These are phyloP conservation scores for Frieseomelitta varia DNA, from an alignment of 1,140 invertebrate species.

Conservation along the genomic window DNA sequence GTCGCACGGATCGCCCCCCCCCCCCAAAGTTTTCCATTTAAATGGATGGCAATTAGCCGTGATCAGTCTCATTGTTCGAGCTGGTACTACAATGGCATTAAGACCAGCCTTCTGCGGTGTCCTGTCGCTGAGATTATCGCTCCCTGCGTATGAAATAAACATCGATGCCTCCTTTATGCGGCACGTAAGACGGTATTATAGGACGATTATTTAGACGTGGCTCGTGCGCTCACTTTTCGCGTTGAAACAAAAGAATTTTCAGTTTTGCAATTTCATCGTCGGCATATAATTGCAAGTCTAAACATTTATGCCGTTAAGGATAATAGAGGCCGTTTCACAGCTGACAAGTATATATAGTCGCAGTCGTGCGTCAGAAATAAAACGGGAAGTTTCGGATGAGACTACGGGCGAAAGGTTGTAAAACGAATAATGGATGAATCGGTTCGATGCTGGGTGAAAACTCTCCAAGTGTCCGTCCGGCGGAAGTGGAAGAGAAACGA, in stretches of 20 bases:
- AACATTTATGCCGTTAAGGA: neutral
- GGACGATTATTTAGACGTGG: neutral
- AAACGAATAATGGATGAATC: conserved; percentile 16
- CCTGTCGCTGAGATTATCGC: neutral
- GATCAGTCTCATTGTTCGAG: conserved; percentile 6
- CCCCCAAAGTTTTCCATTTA: conserved; percentile 18
- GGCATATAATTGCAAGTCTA: neutral
- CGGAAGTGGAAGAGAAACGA: neutral
- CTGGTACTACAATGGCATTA: conserved; percentile 14
- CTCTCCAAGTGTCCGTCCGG: neutral
- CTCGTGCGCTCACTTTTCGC: no score
- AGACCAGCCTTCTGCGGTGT: neutral
- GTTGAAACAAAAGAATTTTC: no score
- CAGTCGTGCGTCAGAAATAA: neutral
- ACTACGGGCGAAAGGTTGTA: neutral
- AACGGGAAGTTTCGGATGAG: neutral
- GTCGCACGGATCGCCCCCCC: conserved; percentile 25
- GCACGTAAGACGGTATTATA: neutral
- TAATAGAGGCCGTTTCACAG: neutral
- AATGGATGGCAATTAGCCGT: conserved; percentile 15
- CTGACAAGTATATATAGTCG: neutral
- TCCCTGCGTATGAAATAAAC: neutral
- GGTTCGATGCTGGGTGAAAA: neutral
- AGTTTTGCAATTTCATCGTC: no score
- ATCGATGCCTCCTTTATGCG: neutral